Evolutionary conservation across 1,140 invertebrate species (phyloP).

Genomic region (Dendrolimus punctatus): DNA sequence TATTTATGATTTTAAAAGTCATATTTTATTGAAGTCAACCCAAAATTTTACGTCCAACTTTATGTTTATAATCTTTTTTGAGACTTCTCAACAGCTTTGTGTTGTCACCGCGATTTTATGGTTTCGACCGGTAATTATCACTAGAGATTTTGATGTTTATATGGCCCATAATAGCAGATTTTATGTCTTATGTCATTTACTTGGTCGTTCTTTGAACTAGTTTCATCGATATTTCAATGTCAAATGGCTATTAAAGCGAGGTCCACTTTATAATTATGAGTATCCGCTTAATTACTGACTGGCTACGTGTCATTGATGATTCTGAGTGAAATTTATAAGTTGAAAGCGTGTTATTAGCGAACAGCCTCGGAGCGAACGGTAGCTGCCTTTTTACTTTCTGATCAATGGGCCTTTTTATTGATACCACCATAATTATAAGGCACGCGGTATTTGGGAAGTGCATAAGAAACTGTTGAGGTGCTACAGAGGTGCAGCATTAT

Average conservation of each 20-base stretch:
- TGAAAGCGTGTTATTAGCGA: constrained; percentile 17
- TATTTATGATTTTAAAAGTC: constrained; percentile 46
- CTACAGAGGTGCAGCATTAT: no score
- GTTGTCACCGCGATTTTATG: constrained; percentile 47
- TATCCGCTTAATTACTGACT: constrained; percentile 12
- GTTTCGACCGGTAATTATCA: constrained; percentile 29
- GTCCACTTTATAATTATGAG: neutral
- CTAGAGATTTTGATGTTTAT: constrained; percentile 25
- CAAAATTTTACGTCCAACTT: constrained; percentile 25
- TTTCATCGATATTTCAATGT: no score
- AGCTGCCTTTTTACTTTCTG: constrained; percentile 16
- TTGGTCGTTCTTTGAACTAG: no score
- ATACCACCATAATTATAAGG: constrained; percentile 9
- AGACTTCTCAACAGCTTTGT: constrained; percentile 29
- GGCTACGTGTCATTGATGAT: constrained; percentile 14
- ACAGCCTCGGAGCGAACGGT: constrained; percentile 15
- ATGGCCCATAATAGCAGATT: constrained; percentile 18
- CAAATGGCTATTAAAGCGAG: constrained; percentile 6
- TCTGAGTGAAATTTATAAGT: constrained; percentile 20
- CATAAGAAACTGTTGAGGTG: no score
- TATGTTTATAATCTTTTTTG: constrained; percentile 22
- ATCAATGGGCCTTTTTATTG: constrained; percentile 21
- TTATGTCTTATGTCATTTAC: constrained; percentile 5
- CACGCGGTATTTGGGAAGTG: no score
- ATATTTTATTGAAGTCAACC: constrained; percentile 38